A percentile compares a stretch with the other conserved stretches of the same genome.
Evolutionary conservation across 2,888 invertebrate species (phyloP).

Genomic region (Megastigmus dorsalis): DNA sequence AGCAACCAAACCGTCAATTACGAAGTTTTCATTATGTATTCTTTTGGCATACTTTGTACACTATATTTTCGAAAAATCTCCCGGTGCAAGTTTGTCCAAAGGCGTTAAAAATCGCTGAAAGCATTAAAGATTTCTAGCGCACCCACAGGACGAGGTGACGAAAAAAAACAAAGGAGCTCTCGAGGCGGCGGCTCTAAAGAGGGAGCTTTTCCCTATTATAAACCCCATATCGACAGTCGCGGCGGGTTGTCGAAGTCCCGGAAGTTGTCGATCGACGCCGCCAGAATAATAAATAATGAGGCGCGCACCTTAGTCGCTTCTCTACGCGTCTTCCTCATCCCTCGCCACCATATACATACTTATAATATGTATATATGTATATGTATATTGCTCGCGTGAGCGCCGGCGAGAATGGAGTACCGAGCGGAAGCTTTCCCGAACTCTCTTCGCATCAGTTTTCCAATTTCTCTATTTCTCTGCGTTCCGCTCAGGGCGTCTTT

Average conservation of each 20-base stretch:
- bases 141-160: no score
- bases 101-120: no score
- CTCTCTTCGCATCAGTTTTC: slow-evolving; percentile 33
- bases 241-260: not conserved
- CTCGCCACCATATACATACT: not conserved
- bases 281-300: slow-evolving; percentile 52
- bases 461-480: slow-evolving; percentile 34
- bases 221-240: no score
- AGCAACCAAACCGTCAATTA: no score
- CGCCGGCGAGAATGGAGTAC: no score
- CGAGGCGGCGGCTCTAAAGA: no score
- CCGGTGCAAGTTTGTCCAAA: no score
- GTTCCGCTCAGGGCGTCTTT: slow-evolving; percentile 18
- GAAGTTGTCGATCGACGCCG: slow-evolving; percentile 43
- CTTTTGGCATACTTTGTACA: no score
- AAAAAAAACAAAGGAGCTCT: no score
- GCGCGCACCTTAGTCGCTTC: not conserved
- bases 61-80: no score
- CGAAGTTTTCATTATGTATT: no score
- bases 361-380: not conserved
- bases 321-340: not conserved
- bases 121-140: no score
- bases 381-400: not conserved
- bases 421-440: slow-evolving; percentile 11
- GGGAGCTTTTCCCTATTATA: slow-evolving; percentile 13